Percentiles rank a stretch among this genome's conserved stretches.
Conservation (phyloP, 2,888 invertebrate genomes). For the Drosophila prolongata region DNA sequence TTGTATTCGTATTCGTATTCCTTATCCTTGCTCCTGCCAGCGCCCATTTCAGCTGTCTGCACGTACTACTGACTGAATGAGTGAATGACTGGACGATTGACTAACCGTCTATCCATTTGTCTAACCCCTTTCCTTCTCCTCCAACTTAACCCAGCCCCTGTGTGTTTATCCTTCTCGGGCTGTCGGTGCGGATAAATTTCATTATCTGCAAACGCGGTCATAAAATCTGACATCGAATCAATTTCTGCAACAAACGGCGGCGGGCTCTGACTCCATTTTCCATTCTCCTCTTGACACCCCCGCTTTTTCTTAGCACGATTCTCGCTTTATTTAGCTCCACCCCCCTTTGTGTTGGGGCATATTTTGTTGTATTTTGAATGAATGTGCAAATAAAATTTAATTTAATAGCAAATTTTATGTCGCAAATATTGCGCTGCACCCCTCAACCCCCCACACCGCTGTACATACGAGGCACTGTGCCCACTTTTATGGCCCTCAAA, state of each 20-base stretch:
- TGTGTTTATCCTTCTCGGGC: neutral
- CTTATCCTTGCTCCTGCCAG: neutral
- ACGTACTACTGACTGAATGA: constrained; percentile 18
- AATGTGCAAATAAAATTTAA: constrained; percentile 80
- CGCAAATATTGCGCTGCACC: constrained; percentile 67
- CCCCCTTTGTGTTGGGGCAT: constrained; percentile 9
- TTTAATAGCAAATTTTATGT: constrained; percentile 77
- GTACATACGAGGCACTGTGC: constrained; percentile 11
- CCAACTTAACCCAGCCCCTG: neutral
- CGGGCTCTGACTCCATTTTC: constrained; percentile 4
- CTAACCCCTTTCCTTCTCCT: constrained; percentile 1
- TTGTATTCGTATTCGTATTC: neutral
- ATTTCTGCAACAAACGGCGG: constrained; percentile 49
- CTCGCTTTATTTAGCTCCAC: neutral
- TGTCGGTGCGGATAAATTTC: constrained; percentile 62
- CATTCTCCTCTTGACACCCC: neutral
- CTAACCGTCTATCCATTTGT: constrained; percentile 25
- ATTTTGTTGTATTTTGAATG: constrained; percentile 62
- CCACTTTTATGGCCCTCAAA: constrained; percentile 66
- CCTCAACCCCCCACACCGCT: neutral
- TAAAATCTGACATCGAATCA: constrained; percentile 69
- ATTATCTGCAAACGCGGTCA: constrained; percentile 75
- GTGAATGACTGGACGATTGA: constrained; percentile 33
- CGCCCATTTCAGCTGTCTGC: constrained; percentile 15
- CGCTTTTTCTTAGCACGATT: constrained; percentile 8